These are phyloP conservation scores for Drosophila prostipennis DNA, from an alignment of 2,888 invertebrate species.

Conservation along the genomic window DNA sequence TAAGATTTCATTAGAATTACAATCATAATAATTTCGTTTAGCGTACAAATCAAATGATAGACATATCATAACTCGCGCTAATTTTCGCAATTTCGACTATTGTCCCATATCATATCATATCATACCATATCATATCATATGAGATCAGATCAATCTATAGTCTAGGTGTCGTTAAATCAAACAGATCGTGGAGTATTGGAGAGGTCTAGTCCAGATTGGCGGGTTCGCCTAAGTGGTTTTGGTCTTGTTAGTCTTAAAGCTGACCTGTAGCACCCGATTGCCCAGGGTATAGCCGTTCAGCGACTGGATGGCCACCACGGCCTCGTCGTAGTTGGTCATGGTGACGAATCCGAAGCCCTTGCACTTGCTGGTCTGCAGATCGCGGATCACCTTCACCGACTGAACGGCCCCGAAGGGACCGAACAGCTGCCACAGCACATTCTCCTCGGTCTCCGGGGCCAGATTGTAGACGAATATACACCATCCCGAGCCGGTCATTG, in stretches of 20 bases:
- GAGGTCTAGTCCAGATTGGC: constrained; percentile 21
- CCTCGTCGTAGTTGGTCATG: constrained; percentile 99
- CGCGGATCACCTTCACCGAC: constrained; percentile 98
- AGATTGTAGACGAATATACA: constrained; percentile 97
- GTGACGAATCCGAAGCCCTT: constrained; percentile 99
- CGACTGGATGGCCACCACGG: constrained; percentile 97
- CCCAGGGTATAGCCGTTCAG: constrained; percentile 98
- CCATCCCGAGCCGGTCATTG: constrained; percentile 92
- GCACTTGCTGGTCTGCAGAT: constrained; percentile 98
- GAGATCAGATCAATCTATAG: constrained; percentile 16
- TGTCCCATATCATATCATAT: constrained; percentile 7
- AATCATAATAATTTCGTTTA: constrained; percentile 67
- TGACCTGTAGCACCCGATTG: constrained; percentile 97
- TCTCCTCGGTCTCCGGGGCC: constrained; percentile 97
- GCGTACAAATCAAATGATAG: constrained; percentile 54
- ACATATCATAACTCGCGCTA: constrained; percentile 13
- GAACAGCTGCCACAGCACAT: constrained; percentile 97
- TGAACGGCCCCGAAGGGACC: constrained; percentile 99
- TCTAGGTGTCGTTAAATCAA: constrained; percentile 30
- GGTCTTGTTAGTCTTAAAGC: constrained; percentile 97
- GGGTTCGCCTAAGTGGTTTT: constrained; percentile 85
- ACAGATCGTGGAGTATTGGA: constrained; percentile 39
- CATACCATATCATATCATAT: constrained; percentile 7
- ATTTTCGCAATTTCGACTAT: constrained; percentile 61
- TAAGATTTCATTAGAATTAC: constrained; percentile 64